Conservation (phyloP, 2,888 invertebrate species). For the Diloba caeruleocephala region DNA sequence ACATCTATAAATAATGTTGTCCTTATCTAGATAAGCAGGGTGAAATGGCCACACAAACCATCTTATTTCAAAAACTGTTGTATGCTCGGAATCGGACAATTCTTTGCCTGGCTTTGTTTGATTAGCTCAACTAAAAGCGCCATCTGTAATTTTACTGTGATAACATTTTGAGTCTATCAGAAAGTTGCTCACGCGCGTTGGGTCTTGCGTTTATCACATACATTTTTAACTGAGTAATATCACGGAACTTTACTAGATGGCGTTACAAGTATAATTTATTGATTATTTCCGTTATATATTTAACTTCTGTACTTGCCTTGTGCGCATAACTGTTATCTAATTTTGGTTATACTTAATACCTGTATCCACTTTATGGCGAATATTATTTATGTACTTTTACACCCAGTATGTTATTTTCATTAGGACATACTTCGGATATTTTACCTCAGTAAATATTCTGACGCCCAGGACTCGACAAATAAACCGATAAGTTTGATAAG, state of each 20-base stretch:
- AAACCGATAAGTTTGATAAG: conserved; percentile 84
- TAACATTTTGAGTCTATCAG: background rate
- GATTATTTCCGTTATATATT: too few species aligned
- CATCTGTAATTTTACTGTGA: conserved; percentile 35
- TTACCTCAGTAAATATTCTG: conserved; percentile 26
- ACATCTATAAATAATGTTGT: conserved; percentile 21
- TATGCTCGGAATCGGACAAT: background rate
- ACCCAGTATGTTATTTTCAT: too few species aligned
- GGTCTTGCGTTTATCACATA: background rate
- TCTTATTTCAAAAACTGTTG: conserved; percentile 10
- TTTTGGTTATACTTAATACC: too few species aligned
- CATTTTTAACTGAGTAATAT: conserved; percentile 18
- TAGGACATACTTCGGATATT: background rate
- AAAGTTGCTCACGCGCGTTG: conserved; percentile 35
- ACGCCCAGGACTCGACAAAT: conserved; percentile 71
- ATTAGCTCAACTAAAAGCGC: too few species aligned
- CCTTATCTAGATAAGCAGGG: conserved; percentile 8
- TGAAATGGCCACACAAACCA: conserved; percentile 6
- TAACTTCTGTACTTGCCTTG: too few species aligned
- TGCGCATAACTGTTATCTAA: too few species aligned
- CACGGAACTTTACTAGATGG: conserved; percentile 46
- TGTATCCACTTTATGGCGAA: too few species aligned
- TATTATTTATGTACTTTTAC: too few species aligned
- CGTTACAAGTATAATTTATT: conserved; percentile 21
- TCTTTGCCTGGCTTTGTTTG: background rate